Base-by-base conservation (phyloP, 2,797 vertebrate species). In the Simalia tracyae region DNA sequence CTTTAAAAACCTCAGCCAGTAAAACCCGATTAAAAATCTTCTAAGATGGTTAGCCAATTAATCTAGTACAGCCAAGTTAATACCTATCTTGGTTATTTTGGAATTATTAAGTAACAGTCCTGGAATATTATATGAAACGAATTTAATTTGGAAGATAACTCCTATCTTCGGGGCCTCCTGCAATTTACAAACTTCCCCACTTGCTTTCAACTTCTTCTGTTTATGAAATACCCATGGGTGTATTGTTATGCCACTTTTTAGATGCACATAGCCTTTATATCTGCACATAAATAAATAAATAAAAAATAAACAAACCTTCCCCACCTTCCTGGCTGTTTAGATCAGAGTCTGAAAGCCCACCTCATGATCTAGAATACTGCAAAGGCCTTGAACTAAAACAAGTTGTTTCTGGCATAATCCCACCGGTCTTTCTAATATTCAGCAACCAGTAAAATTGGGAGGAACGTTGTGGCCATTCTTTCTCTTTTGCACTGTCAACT, bases 1-100 rank as follows among this genome's bases (percentile, higher is more conserved):
- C 36, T 24, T 91, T 87, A 26, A 17, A 91, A 24, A 19, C 46
- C 72, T 84, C 28, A 28, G 2, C 42, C 61, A 93, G 92, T 31
- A 76, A 2, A 14, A 4, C 0, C 1, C 17, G 54, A 42, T 19
- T n/a, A 46, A 50, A 36, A 31, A 12, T 4, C 0, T 59, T 1
- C 87, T 0, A 4, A 64, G 3, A 56, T 90, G n/a, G 26, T 59
- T 31, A 42, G 24, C 90, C 63, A 19, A 54, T 59, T 17, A 8
- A 26, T 42, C 5, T 56, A 87, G 59, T 5, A 54, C 1, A 87
- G 12, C 0, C 26, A 76, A 85, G 0, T 86, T 93, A 90, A 3
- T 24, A 0, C 12, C 89, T 66, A 42, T 59, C 86, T 31, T 72
- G 22, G 7, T 54, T 87, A 1, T 54, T 4, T 54, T 68, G 28